Evolutionary conservation across 2,113 vertebrate species (phyloP).

Genomic region (Centropristis striata): DNA sequence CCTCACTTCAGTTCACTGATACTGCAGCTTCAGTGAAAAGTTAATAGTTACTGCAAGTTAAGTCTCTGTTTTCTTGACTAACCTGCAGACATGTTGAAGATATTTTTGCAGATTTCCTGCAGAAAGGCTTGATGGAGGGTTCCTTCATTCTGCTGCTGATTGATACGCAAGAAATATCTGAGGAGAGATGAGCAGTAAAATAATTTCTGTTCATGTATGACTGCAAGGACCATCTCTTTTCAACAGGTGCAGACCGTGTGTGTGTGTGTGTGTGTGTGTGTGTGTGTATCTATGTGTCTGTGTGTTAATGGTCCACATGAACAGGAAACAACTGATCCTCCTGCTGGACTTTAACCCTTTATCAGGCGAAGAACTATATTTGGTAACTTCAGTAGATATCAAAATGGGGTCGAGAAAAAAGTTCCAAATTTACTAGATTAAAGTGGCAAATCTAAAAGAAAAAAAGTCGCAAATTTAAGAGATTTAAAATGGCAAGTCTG

Average conservation of each 20-base stretch:
- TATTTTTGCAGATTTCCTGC: background rate
- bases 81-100: background rate
- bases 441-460: too few relatives aligned
- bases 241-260: background rate
- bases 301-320: background rate
- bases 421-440: too few relatives aligned
- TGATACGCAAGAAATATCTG: background rate
- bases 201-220: background rate
- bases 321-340: background rate
- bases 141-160: constrained; percentile 2
- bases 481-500: too few relatives aligned
- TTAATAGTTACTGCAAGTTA: background rate
- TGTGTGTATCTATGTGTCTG: too few relatives aligned
- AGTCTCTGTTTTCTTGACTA: background rate
- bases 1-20: background rate
- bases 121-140: background rate
- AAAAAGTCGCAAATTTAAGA: too few relatives aligned
- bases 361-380: too few relatives aligned
- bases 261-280: too few relatives aligned
- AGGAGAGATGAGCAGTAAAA: background rate
- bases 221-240: background rate
- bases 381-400: too few relatives aligned
- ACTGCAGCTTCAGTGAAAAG: background rate
- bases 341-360: too few relatives aligned
- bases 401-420: too few relatives aligned